Evolutionary conservation across 30 jellyfish, hydroid and myxozoan genomes (phyloP), one percentile per base, ranked within the genome.

Genomic region (Aurelia coerulea): DNA sequence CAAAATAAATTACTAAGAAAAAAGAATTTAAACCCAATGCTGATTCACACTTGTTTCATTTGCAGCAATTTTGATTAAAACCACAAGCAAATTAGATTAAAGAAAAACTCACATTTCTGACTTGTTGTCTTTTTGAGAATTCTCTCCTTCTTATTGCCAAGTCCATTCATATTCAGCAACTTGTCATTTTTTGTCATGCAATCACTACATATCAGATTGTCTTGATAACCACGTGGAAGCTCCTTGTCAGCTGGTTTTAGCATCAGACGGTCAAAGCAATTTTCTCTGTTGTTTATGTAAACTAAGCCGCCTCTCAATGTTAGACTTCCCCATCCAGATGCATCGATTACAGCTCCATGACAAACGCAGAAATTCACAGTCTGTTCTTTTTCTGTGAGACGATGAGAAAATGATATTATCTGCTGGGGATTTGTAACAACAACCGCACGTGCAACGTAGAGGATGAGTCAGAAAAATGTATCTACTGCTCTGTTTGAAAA

Each of bases 141-240:
- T 46, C 3, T 46, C 33, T 12, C 70, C 13, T 17, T 60, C 35
- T 2, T 4, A 12, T 11, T 51, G 23, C 23, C 58, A 32, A 2
- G 0, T 15, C 58, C 58, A 16, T 34, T 17, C 8, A 23, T 42
- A 15, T 23, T 70, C 62, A 51, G 63, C n/a, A 29, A 16, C 29
- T 42, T 23, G 31, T 19, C 11, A 37, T 76, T 76, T 42, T 59
- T 58, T 52, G 69, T 41, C 15, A 63, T 80, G 60, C 89, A 78
- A 8, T 78, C 79, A 2, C 68, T 34, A 37, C 89, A 78, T 18
- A 78, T 64, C 89, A 78, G 39, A 52, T 78, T 78, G 59, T 78
- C 89, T 63, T 63, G 41, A 33, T 37, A 78, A 18, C 89, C 89
- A 19, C 4, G 42, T 39, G 89, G 89, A 1, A 51, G 49, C 17